Evolutionary conservation across 2,888 invertebrate species (phyloP), one percentile per base, ranked within the genome.

Genomic region (Lycaena phlaeas): DNA sequence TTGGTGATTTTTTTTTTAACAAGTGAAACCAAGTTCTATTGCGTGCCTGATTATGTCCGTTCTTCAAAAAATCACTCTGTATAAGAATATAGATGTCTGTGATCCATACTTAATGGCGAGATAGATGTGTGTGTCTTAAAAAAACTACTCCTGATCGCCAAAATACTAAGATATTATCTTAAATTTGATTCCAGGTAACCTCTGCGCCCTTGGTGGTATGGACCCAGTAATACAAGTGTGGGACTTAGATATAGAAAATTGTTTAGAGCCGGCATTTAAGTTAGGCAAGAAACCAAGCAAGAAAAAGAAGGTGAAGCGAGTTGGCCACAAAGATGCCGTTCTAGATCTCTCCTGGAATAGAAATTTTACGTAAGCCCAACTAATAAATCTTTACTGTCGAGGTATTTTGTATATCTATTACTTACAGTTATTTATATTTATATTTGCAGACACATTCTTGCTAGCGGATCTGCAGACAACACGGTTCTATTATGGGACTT

Each of bases 181-280:
- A n/a, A n/a, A 45, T 15, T 30, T 3, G 9, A 14, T 37, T 37
- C 14, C 43, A 88, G 93, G 92, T 11, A 98, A 96, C 71, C 89
- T 96, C 54, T 92, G 96, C 55, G 98, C 97, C 0, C 88, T 98
- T 42, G 98, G 97, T 7, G 92, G 92, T 25, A 97, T 98, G 96
- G 91, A 92, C 48, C 93, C 96, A 0, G 88, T 93, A 28, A 97
- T 98, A 42, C 93, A 96, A 56, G 89, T 98, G n/a, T 99, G 98
- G 97, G 97, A 98, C 74, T 74, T 98, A 29, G 98, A 98, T 74
- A 87, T 98, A 43, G 91, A 97, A 50, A 95, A 98, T 64, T 91
- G 92, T 43, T 79, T 97, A 27, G 96, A 96, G 61, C 96, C 98
- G 1, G 92, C 92, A 0, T 93, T 92, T 63, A 91, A 89, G 53